Base-by-base conservation (phyloP, 2,888 invertebrate genomes). In the Clunio marinus region DNA sequence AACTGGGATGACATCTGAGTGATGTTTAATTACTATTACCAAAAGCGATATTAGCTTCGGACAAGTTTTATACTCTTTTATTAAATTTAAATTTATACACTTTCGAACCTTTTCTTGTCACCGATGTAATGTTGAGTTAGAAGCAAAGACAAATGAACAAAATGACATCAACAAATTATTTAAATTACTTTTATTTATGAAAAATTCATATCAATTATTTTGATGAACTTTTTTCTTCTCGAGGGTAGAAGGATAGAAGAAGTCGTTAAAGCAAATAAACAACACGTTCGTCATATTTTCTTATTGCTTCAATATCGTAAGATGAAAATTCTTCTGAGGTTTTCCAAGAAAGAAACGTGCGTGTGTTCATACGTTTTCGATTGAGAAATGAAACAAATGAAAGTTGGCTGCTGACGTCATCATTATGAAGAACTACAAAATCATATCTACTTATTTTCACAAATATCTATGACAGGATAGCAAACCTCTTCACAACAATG, bases 191-290 rank as follows among this genome's bases (percentile, higher is more conserved):
- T 27, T 24, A 55, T n/a, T n/a, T 41, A 41, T 57, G 27, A 63
- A 63, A 63, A 45, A 63, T 63, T 63, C 63, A 63, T 63, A 15
- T 8, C 63, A 63, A 57, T 63, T 63, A 25, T 60, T 35, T 41
- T 35, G 13, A 60, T 35, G 37, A 35, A 24, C 15, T 5, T 60
- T 60, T 10, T 60, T 15, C 37, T 37, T 24, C 27, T 17, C 10
- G 27, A 25, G 27, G 25, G 20, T 5, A 57, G 57, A 15, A 27
- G 13, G 13, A 15, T n/a, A 41, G 3, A 41, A 27, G 27, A 15
- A 57, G 24, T 10, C 4, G n/a, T 57, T 20, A 13, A 20, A 25
- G n/a, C 22, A n/a, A 51, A n/a, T 51, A 17, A 51, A 22, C 17
- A 51, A 22, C 51, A 22, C 5, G 3, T 51, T 4, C 22, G 51